Evolutionary conservation across 2,888 invertebrate genomes (phyloP).

Genomic region (Lasioglossum leucozonium): DNA sequence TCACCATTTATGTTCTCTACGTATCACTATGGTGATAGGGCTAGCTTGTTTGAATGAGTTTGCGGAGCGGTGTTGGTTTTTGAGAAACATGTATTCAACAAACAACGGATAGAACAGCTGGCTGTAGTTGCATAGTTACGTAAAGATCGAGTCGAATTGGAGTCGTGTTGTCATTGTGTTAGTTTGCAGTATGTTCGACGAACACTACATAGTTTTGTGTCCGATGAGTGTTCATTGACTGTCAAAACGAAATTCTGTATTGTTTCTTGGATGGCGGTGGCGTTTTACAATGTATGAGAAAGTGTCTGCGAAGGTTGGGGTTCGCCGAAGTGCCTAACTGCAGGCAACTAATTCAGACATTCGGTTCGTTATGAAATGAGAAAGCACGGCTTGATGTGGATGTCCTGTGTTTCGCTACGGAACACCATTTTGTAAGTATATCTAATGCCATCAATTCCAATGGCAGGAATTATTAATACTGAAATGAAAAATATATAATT

Average conservation of each 20-base stretch:
- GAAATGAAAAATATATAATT: constrained; percentile 57
- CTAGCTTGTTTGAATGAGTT: neutral
- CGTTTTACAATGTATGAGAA: neutral
- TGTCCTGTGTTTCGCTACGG: constrained; percentile 1
- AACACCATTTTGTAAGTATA: constrained; percentile 14
- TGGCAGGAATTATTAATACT: constrained; percentile 35
- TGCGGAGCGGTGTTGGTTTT: neutral
- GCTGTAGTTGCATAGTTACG: neutral
- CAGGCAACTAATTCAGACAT: neutral
- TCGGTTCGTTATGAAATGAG: neutral
- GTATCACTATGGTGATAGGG: neutral
- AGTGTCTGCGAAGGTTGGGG: neutral
- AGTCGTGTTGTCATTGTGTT: too few species aligned
- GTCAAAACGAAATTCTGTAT: neutral
- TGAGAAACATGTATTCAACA: neutral
- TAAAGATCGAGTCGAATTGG: neutral
- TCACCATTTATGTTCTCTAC: constrained; percentile 22
- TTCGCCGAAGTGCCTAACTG: neutral
- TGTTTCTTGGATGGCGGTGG: neutral
- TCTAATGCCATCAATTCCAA: constrained; percentile 15
- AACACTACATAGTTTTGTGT: neutral
- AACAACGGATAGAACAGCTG: neutral
- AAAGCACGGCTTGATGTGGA: constrained; percentile 1
- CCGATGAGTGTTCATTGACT: neutral
- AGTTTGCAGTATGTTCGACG: neutral